These are phyloP conservation scores for Bombus waltoni DNA, from an alignment of 1,140 invertebrate genomes.

Conservation along the genomic window DNA sequence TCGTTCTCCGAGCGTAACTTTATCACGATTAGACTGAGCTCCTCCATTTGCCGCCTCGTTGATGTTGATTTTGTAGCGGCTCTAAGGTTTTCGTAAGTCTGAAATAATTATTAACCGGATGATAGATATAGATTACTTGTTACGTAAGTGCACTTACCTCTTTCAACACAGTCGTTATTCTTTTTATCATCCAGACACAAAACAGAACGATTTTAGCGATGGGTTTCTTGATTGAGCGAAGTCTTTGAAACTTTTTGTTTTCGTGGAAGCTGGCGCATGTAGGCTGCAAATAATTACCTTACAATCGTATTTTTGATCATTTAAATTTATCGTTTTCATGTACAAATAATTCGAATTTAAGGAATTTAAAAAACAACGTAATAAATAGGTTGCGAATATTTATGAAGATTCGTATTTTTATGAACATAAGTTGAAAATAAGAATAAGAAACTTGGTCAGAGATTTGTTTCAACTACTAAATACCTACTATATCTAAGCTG, in stretches of 20 bases:
- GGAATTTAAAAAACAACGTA: not conserved
- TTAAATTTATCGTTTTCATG: not conserved
- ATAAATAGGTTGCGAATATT: too few relatives aligned
- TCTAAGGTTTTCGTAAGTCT: constrained; percentile 39
- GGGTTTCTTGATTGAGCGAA: not conserved
- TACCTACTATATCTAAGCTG: too few relatives aligned
- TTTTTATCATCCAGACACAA: constrained; percentile 65
- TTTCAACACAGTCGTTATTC: constrained; percentile 53
- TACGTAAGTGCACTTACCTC: constrained; percentile 47
- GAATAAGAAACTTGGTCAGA: too few relatives aligned
- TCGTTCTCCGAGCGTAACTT: constrained; percentile 61
- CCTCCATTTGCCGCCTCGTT: not conserved
- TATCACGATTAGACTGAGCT: constrained; percentile 47
- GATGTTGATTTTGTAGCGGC: not conserved
- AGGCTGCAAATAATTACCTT: not conserved
- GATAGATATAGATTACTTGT: not conserved
- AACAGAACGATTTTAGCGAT: constrained; percentile 50
- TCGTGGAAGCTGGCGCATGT: not conserved
- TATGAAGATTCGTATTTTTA: too few relatives aligned
- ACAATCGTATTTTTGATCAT: not conserved
- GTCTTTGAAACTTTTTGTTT: not conserved
- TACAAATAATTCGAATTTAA: not conserved
- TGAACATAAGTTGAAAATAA: too few relatives aligned
- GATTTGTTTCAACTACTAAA: too few relatives aligned
- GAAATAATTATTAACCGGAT: constrained; percentile 19